phyloP scores from a whole-genome alignment of 2,888 invertebrate genomes.

The Phalera bucephala region DNA sequence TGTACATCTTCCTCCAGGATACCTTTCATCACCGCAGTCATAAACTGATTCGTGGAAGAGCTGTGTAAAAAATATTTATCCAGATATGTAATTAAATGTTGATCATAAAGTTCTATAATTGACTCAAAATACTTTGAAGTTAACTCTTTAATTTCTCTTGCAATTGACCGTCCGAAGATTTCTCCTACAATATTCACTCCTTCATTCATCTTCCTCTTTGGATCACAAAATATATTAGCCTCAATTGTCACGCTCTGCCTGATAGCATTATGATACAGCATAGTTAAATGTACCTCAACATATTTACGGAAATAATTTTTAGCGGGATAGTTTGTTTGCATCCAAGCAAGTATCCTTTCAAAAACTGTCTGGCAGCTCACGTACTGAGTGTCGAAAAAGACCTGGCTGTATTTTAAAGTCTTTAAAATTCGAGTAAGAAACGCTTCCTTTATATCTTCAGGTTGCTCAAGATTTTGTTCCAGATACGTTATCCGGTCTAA shows the following conservation, averaged over 20 bases:
- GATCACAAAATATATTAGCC: constrained; percentile 39
- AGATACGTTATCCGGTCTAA: constrained; percentile 32
- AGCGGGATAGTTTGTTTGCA: constrained; percentile 41
- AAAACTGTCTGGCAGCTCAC: constrained; percentile 44
- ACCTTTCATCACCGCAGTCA: constrained; percentile 10
- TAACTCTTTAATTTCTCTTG: constrained; percentile 41
- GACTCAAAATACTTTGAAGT: constrained; percentile 44
- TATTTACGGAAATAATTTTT: constrained; percentile 43
- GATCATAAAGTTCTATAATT: no score
- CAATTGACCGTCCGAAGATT: constrained; percentile 46
- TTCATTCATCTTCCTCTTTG: constrained; percentile 27
- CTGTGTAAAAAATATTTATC: constrained; percentile 15
- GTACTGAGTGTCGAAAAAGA: constrained; percentile 41
- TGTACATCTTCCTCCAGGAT: constrained; percentile 13
- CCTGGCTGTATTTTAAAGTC: constrained; percentile 42
- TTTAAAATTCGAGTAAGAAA: constrained; percentile 33
- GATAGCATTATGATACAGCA: constrained; percentile 53
- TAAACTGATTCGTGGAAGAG: constrained; percentile 6
- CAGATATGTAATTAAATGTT: constrained; percentile 38
- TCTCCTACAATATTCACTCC: constrained; percentile 44
- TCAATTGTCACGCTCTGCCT: constrained; percentile 34
- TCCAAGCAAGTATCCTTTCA: constrained; percentile 37
- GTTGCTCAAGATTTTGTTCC: constrained; percentile 1
- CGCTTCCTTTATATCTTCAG: background rate
- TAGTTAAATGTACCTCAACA: constrained; percentile 45